Base-by-base conservation (phyloP, 2,888 invertebrate species). In the Mythimna loreyi region DNA sequence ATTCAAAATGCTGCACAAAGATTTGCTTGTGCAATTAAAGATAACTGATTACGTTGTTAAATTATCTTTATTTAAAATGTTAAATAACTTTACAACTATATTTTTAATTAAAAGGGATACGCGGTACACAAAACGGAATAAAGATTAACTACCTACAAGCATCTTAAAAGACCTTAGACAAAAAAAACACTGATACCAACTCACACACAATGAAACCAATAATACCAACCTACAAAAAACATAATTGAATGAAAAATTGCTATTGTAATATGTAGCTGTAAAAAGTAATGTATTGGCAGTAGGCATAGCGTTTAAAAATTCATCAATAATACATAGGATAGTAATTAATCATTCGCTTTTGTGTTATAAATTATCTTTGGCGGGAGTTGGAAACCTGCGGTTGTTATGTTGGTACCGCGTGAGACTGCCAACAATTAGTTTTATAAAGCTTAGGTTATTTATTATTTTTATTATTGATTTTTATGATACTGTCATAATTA, bases 261-360 rank as follows among this genome's bases (percentile, higher is more conserved):
- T 55, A 55, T 69, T 69, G 36, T 61, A 28, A 21, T 30, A 30
- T 7, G 6, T 2, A 19, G 21, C 23, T 23, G n/a, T 21, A 60
- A 30, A 76, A 73, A 73, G 45, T 50, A 70, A 62, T 65, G 19
- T 65, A 66, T 67, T 3, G 43, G 49, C 19, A 40, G 25, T 13
- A 62, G 52, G 67, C 72, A 62, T 5, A 53, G 28, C 52, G 33
- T 66, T 78, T 50, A 79, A 78, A 78, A 75, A 56, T 47, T 40
- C 65, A 78, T 78, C 52, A 70, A 75, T 78, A 57, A 66, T 50
- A 28, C 65, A 78, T 79, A 33, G 40, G 47, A 56, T 56, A 40
- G 66, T 55, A 75, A 77, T 77, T 78, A 66, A 75, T 78, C 75
- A 70, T 57, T 33, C 33, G n/a, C 40, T 25, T 25, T 72, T 80